Conservation (phyloP, 30 jellyfish, hydroid and myxozoan species). For the Pseudorhiza aurosa region DNA sequence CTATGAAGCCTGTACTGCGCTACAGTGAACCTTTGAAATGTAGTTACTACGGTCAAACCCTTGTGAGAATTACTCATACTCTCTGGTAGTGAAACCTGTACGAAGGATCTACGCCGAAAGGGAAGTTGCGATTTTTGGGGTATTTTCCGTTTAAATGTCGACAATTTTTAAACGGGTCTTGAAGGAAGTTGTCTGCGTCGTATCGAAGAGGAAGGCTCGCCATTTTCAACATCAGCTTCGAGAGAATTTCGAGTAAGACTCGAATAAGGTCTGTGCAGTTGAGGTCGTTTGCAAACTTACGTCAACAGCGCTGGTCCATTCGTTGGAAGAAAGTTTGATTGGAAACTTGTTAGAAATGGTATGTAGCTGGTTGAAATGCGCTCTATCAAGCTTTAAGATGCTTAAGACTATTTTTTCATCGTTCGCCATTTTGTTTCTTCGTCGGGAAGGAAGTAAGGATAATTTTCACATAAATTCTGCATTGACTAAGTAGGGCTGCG, state of each 20-base stretch:
- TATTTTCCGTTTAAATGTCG: not conserved
- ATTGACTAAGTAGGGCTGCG: too few species aligned
- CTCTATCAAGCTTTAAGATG: not conserved
- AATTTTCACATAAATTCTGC: too few species aligned
- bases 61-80: slow-evolving; percentile 27
- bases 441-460: slow-evolving; percentile 15
- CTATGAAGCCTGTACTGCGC: slow-evolving; percentile 29
- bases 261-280: too few species aligned
- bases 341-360: too few species aligned
- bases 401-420: not conserved
- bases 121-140: not conserved
- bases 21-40: slow-evolving; percentile 32
- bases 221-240: slow-evolving; percentile 19
- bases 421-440: slow-evolving; percentile 59
- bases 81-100: slow-evolving; percentile 21
- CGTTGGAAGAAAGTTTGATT: too few species aligned
- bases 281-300: too few species aligned
- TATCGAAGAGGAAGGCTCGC: slow-evolving; percentile 60
- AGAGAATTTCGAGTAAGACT: not conserved
- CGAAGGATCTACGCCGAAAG: not conserved
- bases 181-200: slow-evolving; percentile 3
- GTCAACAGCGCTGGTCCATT: not conserved
- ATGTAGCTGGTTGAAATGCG: not conserved
- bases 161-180: not conserved
- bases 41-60: slow-evolving; percentile 60